Evolutionary conservation across 2,113 vertebrate species (phyloP).

Genomic region (Ceyx melanurus): DNA sequence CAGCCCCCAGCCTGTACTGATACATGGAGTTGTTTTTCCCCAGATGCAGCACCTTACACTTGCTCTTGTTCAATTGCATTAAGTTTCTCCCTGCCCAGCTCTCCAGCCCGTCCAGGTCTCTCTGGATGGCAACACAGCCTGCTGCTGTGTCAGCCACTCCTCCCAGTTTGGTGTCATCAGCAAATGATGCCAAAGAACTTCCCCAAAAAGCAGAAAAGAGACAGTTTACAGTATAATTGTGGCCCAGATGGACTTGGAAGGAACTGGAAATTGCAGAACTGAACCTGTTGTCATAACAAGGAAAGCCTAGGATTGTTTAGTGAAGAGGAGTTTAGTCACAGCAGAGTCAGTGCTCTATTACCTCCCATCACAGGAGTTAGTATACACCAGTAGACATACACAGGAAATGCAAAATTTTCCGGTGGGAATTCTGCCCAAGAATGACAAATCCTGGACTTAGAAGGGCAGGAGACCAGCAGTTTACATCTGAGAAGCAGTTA

Average conservation of each 20-base stretch:
- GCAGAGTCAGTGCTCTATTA: not conserved
- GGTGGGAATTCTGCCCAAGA: not conserved
- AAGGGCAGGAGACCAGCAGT: not conserved
- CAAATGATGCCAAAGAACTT: too few relatives aligned
- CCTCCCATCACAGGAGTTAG: not conserved
- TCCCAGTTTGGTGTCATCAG: too few relatives aligned
- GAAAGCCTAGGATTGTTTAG: not conserved
- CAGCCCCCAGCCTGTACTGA: too few relatives aligned
- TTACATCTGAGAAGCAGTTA: not conserved
- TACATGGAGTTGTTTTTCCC: too few relatives aligned
- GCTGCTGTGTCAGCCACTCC: too few relatives aligned
- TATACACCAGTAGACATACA: not conserved
- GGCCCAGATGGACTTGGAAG: not conserved
- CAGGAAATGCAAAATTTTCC: not conserved
- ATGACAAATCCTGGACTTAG: not conserved
- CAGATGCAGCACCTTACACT: too few relatives aligned
- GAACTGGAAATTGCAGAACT: not conserved
- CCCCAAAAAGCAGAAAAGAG: not conserved
- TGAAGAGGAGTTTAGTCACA: not conserved
- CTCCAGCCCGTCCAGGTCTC: too few relatives aligned
- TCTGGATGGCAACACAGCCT: too few relatives aligned
- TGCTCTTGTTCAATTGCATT: too few relatives aligned
- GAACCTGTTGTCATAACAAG: not conserved
- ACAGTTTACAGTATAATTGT: not conserved
- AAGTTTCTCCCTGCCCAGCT: too few relatives aligned